Conservation (phyloP, 2,888 invertebrate genomes). For the Cantharis nigra region DNA sequence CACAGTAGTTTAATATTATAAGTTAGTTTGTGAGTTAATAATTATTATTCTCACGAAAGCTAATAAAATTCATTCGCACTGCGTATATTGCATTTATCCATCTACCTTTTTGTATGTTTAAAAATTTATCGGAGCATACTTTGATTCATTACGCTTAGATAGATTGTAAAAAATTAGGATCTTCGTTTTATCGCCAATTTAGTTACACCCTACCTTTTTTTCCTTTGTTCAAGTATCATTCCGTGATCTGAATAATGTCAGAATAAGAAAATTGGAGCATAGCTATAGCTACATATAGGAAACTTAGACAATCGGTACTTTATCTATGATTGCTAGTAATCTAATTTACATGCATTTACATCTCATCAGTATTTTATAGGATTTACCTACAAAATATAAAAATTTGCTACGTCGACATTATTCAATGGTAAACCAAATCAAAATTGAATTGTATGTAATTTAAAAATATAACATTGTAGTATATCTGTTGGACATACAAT, state of each 20-base stretch:
- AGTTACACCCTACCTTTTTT: not conserved
- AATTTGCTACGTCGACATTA: not conserved
- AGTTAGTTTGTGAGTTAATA: not conserved
- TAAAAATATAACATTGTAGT: not conserved
- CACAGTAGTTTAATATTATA: not conserved
- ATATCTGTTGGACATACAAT: not conserved
- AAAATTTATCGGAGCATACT: not conserved
- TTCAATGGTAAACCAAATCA: not conserved
- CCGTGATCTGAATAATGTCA: not conserved
- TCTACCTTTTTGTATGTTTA: not conserved
- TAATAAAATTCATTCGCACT: not conserved
- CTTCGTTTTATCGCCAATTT: not conserved
- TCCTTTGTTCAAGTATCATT: not conserved
- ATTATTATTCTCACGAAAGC: not conserved
- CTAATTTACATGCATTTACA: slow-evolving; percentile 3
- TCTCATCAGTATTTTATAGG: not conserved
- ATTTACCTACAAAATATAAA: not conserved
- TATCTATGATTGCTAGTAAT: not conserved
- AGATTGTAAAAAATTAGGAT: not conserved
- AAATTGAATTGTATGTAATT: not conserved
- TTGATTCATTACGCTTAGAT: not conserved
- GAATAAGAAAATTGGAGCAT: not conserved
- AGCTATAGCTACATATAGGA: not conserved
- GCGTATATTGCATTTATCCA: not conserved
- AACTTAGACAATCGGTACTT: not conserved